These are phyloP conservation scores for Timema cristinae DNA, from an alignment of 2,888 invertebrate genomes.

Conservation along the genomic window DNA sequence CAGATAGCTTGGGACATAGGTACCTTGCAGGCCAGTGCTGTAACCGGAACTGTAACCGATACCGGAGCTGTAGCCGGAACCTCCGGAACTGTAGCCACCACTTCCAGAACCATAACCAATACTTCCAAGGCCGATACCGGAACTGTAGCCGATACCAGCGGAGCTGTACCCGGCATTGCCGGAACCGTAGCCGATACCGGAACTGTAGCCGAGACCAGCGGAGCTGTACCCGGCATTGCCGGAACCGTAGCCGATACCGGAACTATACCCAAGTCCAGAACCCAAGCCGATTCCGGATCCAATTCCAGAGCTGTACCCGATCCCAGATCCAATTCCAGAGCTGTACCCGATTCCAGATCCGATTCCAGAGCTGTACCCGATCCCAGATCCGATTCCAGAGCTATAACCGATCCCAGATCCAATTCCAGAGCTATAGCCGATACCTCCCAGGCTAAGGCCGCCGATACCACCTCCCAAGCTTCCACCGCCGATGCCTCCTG, in stretches of 20 bases:
- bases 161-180: not conserved
- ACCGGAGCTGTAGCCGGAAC: not conserved
- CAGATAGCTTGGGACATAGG: not conserved
- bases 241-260: not conserved
- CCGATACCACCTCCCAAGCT: not conserved
- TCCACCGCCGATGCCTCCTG: not conserved
- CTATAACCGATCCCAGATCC: not conserved
- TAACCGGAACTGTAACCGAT: not conserved
- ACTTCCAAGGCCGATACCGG: not conserved
- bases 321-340: constrained; percentile 4
- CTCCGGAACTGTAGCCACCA: not conserved
- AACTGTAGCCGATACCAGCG: not conserved
- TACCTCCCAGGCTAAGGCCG: not conserved
- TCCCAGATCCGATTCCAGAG: constrained; percentile 8
- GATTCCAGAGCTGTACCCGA: not conserved
- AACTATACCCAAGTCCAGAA: not conserved
- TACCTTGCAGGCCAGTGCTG: not conserved
- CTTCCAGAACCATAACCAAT: not conserved
- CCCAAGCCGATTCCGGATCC: not conserved
- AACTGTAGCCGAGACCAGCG: not conserved
- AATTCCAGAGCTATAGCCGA: not conserved
- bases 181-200: not conserved
- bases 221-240: not conserved
- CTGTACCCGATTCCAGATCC: not conserved
- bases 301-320: constrained; percentile 9